Evolutionary conservation across 2,888 invertebrate genomes (phyloP), one percentile per base, ranked within the genome.

Genomic region (Acanthosepion esculentum): DNA sequence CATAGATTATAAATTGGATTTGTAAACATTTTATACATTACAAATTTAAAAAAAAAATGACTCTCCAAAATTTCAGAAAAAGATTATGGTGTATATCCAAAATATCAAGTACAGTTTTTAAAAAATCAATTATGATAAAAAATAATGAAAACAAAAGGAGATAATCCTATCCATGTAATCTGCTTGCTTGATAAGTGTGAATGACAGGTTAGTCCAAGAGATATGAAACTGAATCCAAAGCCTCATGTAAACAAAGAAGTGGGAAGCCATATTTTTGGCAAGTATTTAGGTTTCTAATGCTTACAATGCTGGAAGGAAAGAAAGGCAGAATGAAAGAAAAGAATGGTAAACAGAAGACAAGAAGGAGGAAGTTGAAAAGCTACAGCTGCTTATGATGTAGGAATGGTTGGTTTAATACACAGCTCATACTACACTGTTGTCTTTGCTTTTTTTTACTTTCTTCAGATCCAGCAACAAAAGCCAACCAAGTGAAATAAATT

Each of bases 341-440:
- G 10, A 78, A n/a, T 4, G 78, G 12, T 5, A n/a, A 78, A 33
- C 4, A n/a, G 18, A 78, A 33, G 78, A 33, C 10, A 78, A 78
- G n/a, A 29, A 64, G 8, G 29, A 29, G n/a, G 78, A 78, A 78
- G n/a, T n/a, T 15, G n/a, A 33, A n/a, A 78, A 78, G 18, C 15
- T 78, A n/a, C 78, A 78, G 78, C 78, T 78, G 78, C n/a, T 78
- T 78, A 78, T 78, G n/a, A 78, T 78, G n/a, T 78, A 78, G n/a
- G 4, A 33, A 78, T n/a, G 78, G 78, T 78, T 78, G 78, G n/a
- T 18, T 78, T 78, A 78, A n/a, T 78, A 78, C 78, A n/a, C 78
- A 78, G 78, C n/a, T 78, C n/a, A 78, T 78, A 78, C 78, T 33
- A 78, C 78, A 78, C n/a, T 78, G n/a, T 78, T 78, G 29, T 78